phyloP scores from a whole-genome alignment of 2,113 vertebrate species.

The Felis chaus region DNA sequence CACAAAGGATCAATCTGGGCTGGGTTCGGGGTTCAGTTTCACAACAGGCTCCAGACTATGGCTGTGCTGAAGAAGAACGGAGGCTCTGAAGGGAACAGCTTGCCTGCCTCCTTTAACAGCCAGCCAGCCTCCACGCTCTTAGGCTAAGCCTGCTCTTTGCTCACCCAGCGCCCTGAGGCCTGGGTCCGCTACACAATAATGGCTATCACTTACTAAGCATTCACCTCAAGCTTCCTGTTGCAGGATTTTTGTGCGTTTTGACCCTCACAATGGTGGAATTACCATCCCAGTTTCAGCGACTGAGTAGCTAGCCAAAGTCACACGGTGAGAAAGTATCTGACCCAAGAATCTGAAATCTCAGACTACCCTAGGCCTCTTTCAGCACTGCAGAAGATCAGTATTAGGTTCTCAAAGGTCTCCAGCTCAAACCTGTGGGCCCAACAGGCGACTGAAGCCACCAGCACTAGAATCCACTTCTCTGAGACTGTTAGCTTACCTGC shows the following conservation, averaged over 20 bases:
- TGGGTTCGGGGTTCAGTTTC: not conserved
- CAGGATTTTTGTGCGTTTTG: not conserved
- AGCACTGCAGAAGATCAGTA: not conserved
- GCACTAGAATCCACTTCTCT: not conserved
- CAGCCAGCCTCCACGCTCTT: not conserved
- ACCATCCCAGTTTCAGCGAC: not conserved
- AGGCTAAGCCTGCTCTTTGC: not conserved
- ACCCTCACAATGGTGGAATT: not conserved
- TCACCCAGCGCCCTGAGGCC: not conserved
- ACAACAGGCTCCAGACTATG: not conserved
- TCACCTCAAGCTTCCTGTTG: not conserved
- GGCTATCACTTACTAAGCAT: not conserved
- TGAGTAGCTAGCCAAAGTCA: conserved; percentile 32
- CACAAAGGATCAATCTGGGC: not conserved
- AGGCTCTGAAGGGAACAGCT: not conserved
- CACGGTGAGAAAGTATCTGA: accelerated
- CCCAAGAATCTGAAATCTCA: conserved; percentile 12
- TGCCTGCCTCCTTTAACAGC: not conserved
- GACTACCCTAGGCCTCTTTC: not conserved
- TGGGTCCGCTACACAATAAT: not conserved
- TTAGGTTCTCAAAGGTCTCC: not conserved
- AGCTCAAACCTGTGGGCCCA: not conserved
- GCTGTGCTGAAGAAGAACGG: not conserved
- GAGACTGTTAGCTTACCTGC: not conserved
- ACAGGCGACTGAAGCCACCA: not conserved